phyloP scores from a whole-genome alignment of 2,113 vertebrate species.

The Trichechus manatus region DNA sequence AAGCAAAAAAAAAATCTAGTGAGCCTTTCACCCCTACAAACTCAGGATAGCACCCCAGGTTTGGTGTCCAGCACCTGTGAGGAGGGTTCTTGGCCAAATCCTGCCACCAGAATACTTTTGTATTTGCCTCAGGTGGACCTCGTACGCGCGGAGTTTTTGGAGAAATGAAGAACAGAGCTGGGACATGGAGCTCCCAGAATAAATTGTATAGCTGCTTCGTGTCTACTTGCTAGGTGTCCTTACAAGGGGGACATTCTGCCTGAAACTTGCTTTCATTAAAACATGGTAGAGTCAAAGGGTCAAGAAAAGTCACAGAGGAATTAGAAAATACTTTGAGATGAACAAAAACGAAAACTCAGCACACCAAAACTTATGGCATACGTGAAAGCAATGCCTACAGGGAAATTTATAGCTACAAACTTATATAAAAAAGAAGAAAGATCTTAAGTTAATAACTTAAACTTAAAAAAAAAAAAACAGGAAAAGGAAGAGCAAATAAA shows the following conservation, averaged over 20 bases:
- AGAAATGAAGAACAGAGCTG: background rate
- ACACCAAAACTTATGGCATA: no score
- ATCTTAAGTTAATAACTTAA: background rate
- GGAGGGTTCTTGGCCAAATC: background rate
- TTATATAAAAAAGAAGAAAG: background rate
- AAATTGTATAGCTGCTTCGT: background rate
- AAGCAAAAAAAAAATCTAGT: background rate
- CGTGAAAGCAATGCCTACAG: no score
- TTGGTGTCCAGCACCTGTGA: background rate
- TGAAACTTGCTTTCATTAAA: background rate
- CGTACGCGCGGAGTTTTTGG: background rate
- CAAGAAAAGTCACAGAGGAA: background rate
- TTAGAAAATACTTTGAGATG: background rate
- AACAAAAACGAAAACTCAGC: background rate
- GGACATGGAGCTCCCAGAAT: background rate
- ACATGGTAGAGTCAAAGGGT: background rate
- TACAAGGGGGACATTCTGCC: background rate
- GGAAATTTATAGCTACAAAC: no score
- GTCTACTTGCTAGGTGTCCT: background rate
- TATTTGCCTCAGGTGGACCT: background rate
- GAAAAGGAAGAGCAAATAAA: background rate
- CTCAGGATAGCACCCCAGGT: background rate
- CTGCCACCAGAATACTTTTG: background rate
- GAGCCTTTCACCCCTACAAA: background rate
- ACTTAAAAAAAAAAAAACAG: background rate